Evolutionary conservation across 2,888 invertebrate species (phyloP).

Genomic region (Dromius quadrimaculatus): DNA sequence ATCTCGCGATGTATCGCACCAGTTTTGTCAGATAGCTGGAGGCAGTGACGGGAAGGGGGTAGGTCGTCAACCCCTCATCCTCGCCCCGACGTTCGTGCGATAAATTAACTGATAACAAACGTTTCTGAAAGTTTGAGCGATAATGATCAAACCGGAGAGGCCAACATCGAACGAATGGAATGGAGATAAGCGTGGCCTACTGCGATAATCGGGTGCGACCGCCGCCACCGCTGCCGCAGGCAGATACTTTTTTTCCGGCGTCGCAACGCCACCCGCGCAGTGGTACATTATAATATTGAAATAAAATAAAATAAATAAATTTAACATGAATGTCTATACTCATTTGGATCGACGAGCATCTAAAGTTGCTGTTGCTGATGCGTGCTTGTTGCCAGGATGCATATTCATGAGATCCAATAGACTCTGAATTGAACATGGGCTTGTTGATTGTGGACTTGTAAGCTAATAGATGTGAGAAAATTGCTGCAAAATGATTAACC

Average conservation of each 20-base stretch:
- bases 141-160: conserved; percentile 41
- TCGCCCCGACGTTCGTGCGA: conserved; percentile 39
- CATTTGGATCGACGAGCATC: no score
- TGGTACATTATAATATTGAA: no score
- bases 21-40: conserved; percentile 9
- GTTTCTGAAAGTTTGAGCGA: conserved; percentile 47
- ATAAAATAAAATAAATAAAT: no score
- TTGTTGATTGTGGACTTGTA: no score
- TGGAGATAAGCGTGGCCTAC: conserved; percentile 34
- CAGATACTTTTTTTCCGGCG: conserved; percentile 32
- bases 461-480: no score
- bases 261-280: background rate
- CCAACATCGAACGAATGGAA: conserved; percentile 36
- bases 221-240: background rate
- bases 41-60: conserved; percentile 4
- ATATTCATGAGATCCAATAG: no score
- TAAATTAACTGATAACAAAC: conserved; percentile 51
- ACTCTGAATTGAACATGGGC: no score
- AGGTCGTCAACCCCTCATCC: background rate
- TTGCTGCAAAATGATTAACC: no score
- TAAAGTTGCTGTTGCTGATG: no score
- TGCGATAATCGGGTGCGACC: conserved; percentile 37
- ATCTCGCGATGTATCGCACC: conserved; percentile 32
- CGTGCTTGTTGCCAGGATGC: no score
- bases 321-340: no score